phyloP scores from a whole-genome alignment of 2,797 vertebrate genomes.

The Characodon lateralis region DNA sequence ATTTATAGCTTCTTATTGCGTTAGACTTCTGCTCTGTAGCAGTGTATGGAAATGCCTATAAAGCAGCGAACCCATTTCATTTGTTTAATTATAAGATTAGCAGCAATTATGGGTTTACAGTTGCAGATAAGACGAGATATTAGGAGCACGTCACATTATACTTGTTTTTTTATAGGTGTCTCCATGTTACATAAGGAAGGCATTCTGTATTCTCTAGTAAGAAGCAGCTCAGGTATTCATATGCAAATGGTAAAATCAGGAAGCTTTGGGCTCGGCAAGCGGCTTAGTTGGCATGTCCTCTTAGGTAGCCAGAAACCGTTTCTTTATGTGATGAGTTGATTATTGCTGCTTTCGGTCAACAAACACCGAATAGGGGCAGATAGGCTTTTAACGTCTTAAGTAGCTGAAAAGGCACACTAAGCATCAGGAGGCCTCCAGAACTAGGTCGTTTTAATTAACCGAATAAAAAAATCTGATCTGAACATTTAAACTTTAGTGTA shows the following conservation, averaged over 20 bases:
- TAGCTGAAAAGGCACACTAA: not conserved
- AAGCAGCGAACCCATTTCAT: not conserved
- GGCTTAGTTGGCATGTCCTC: slow-evolving; percentile 5
- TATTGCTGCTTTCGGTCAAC: not conserved
- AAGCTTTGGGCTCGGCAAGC: slow-evolving; percentile 20
- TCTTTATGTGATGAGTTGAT: not conserved
- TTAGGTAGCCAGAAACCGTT: slow-evolving; percentile 33
- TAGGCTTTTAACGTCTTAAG: too few relatives aligned
- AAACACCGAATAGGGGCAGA: not conserved
- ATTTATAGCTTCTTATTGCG: not conserved
- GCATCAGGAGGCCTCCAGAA: not conserved
- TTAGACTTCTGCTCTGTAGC: not conserved
- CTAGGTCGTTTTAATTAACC: not conserved
- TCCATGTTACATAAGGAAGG: not conserved
- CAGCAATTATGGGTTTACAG: not conserved
- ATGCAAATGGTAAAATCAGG: not conserved
- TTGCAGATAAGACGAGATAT: too few relatives aligned
- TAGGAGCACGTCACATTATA: not conserved
- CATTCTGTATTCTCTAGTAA: not conserved
- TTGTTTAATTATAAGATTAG: not conserved
- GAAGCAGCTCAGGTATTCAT: not conserved
- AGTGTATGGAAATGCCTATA: not conserved
- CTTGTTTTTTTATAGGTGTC: not conserved
- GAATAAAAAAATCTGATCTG: not conserved
- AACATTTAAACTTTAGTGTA: not conserved